A percentile compares a stretch with the other conserved stretches of the same genome.
phyloP scores from a whole-genome alignment of 2,797 vertebrate species.

The Hypotaenidia okinawae region DNA sequence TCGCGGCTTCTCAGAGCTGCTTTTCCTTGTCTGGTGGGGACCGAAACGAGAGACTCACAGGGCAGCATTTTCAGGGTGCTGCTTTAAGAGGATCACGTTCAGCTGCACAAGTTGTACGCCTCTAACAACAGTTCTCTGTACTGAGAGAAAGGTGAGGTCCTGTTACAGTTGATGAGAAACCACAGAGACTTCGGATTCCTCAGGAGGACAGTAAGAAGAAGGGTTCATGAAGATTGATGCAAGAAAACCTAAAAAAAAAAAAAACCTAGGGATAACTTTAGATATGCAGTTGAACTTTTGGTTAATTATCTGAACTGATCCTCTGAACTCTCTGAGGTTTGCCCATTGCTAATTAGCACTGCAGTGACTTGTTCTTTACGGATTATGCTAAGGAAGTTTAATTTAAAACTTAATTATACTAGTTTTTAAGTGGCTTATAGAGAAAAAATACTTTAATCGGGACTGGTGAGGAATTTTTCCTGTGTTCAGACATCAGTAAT shows the following conservation, averaged over 20 bases:
- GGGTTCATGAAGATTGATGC: neutral
- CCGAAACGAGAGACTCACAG: neutral
- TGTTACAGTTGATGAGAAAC: neutral
- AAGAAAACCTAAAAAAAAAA: constrained; percentile 14
- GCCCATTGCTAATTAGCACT: constrained; percentile 70
- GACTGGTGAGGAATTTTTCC: constrained; percentile 41
- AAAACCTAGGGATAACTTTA: constrained; percentile 8
- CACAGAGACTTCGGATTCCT: neutral
- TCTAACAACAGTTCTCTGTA: neutral
- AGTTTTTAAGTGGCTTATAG: constrained; percentile 74
- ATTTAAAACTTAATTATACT: constrained; percentile 75
- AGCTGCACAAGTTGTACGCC: neutral
- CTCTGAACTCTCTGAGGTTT: constrained; percentile 73
- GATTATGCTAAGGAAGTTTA: constrained; percentile 72
- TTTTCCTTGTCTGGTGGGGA: neutral
- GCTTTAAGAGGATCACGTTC: neutral
- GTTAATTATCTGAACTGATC: constrained; percentile 74
- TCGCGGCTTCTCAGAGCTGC: neutral
- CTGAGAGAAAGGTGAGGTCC: neutral
- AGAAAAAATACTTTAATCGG: constrained; percentile 56
- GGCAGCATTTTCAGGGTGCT: neutral
- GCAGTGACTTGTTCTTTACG: constrained; percentile 65
- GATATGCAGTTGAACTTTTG: constrained; percentile 68
- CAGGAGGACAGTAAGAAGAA: neutral
- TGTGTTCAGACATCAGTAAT: constrained; percentile 42